A percentile compares a stretch with the other conserved stretches of the same genome.
These are phyloP conservation scores for Peucedramus taeniatus DNA, from an alignment of 2,113 vertebrate species.

Conservation along the genomic window DNA sequence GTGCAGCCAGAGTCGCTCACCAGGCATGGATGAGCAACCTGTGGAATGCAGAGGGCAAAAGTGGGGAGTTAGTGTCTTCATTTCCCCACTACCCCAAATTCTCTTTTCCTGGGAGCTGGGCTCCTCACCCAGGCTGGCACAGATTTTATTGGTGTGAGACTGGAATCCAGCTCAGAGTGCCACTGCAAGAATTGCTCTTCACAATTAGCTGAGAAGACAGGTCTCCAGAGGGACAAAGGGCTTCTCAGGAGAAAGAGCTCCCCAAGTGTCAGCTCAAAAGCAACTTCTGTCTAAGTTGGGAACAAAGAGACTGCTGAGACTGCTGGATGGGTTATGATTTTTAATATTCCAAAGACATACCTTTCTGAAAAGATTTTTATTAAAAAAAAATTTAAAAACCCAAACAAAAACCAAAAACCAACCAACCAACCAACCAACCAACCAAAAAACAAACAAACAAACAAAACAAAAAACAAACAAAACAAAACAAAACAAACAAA, in stretches of 20 bases:
- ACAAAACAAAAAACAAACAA: background rate
- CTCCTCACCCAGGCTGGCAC: background rate
- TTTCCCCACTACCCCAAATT: background rate
- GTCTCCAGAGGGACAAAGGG: background rate
- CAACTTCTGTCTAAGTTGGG: background rate
- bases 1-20: background rate
- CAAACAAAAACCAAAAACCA: background rate
- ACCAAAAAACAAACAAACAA: background rate
- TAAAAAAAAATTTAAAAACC: too few species aligned
- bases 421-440: too few species aligned
- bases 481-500: background rate
- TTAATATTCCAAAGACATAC: background rate
- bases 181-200: background rate
- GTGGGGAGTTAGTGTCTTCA: background rate
- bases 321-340: background rate
- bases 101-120: background rate
- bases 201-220: background rate
- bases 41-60: background rate
- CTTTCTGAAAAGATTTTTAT: background rate
- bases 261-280: background rate
- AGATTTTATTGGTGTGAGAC: slow-evolving; percentile 8
- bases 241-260: background rate
- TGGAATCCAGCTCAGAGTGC: background rate
- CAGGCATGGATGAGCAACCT: background rate
- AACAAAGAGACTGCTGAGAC: slow-evolving; percentile 15